Evolutionary conservation across 1,140 invertebrate species (phyloP).

Genomic region (Ceratina japonica): DNA sequence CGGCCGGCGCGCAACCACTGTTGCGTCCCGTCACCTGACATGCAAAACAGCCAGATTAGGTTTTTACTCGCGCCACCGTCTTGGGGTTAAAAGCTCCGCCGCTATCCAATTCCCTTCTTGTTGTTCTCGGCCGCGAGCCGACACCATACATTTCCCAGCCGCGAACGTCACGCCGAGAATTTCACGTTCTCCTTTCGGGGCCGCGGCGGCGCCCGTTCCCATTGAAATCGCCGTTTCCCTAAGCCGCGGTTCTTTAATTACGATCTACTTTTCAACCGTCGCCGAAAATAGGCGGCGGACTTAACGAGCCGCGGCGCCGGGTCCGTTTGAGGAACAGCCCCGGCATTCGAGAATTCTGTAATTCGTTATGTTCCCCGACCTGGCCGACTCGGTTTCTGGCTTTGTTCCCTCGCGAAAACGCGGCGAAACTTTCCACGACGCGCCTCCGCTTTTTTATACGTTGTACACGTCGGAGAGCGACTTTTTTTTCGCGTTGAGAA

Average conservation of each 20-base stretch:
- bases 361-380: neutral
- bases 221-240: conserved; percentile 9
- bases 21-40: neutral
- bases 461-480: conserved; percentile 7
- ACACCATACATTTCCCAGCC: conserved; percentile 2
- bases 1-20: conserved; percentile 5
- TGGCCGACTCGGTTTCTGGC: neutral
- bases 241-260: conserved; percentile 7
- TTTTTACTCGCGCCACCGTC: conserved; percentile 2
- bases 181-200: neutral
- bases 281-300: neutral
- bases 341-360: neutral
- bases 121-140: no score
- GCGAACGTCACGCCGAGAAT: neutral
- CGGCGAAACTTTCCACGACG: neutral
- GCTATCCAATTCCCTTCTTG: conserved; percentile 12
- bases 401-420: neutral
- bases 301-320: conserved; percentile 14
- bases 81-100: neutral
- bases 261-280: neutral
- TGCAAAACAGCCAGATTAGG: conserved; percentile 39
- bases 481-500: conserved; percentile 12
- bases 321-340: neutral
- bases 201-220: neutral
- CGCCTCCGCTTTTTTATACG: neutral